Evolutionary conservation across 2,888 invertebrate species (phyloP), one percentile per base, ranked within the genome.

Genomic region (Tiliacea aurago): DNA sequence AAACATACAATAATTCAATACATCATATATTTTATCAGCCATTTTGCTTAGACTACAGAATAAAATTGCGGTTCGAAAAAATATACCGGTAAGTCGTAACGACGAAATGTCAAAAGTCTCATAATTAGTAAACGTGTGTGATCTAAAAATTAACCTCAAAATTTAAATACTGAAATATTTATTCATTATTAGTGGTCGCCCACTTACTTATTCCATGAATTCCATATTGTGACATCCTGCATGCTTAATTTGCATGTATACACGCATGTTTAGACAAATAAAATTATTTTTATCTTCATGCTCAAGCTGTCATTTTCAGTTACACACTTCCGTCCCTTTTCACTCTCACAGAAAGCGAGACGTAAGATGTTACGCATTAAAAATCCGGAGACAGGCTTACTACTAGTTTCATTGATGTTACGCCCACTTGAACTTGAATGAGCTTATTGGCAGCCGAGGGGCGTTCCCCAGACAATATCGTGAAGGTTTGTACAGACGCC

Each of bases 371-470:
- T 28, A 28, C 28, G 3, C 28, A 28, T 28, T 62, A 82, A 69
- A 58, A 56, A 76, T 37, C 9, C 37, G 37, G 18, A 72, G 69
- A 33, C 55, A 51, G 28, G 61, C 56, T 82, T 45, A 55, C 55
- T 63, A 49, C 28, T 63, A 47, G 49, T 64, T 76, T 85, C 80
- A 86, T 81, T 87, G 72, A 73, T 59, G 59, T 43, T 49, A 75
- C 79, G 37, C 67, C 76, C 69, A 73, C 76, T 65, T 33, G 61
- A 76, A 84, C 81, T 87, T 76, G 70, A 84, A 85, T 75, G 70
- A 85, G 68, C 72, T 79, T 85, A 84, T 76, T 85, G 79, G 76
- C 76, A 79, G 70, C 56, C 63, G 65, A 67, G 64, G 49, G 74
- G 76, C 72, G 70, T 85, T 83, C 72, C 74, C 71, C 70, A 37